A percentile compares a stretch with the other conserved stretches of the same genome.
Conservation (phyloP, 2,888 invertebrate species). For the Argyresthia albistria region DNA sequence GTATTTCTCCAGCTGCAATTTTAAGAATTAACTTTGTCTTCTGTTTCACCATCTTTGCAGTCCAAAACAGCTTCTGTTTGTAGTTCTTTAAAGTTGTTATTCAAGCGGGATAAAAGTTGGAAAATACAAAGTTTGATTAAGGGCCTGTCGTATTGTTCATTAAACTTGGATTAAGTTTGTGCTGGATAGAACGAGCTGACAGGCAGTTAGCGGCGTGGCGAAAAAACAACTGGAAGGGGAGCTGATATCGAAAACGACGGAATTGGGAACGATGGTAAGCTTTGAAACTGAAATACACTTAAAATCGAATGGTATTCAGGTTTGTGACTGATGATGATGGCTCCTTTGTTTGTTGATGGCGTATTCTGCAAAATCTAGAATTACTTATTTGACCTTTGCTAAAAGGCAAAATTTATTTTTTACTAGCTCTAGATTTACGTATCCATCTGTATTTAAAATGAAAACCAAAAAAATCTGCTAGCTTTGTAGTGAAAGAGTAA, state of each 20-base stretch:
- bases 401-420: no score
- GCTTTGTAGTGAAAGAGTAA: no score
- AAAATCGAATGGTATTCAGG: no score
- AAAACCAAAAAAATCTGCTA: no score
- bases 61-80: conserved; percentile 18
- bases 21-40: conserved; percentile 19
- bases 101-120: conserved; percentile 24
- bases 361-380: no score
- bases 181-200: conserved; percentile 68
- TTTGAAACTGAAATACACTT: no score
- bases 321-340: no score
- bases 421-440: no score
- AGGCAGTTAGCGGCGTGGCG: conserved; percentile 64
- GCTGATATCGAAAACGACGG: conserved; percentile 11
- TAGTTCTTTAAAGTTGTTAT: conserved; percentile 22
- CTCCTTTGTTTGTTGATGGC: no score
- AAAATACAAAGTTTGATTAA: conserved; percentile 71
- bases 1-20: conserved; percentile 47
- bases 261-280: conserved; percentile 19
- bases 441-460: no score
- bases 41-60: conserved; percentile 7
- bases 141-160: conserved; percentile 73
- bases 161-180: conserved; percentile 74
- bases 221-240: conserved; percentile 43
- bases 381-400: no score